Percentiles rank a stretch among this genome's conserved stretches.
Evolutionary conservation across 2,888 invertebrate species (phyloP).

Genomic region (Euplexia lucipara): DNA sequence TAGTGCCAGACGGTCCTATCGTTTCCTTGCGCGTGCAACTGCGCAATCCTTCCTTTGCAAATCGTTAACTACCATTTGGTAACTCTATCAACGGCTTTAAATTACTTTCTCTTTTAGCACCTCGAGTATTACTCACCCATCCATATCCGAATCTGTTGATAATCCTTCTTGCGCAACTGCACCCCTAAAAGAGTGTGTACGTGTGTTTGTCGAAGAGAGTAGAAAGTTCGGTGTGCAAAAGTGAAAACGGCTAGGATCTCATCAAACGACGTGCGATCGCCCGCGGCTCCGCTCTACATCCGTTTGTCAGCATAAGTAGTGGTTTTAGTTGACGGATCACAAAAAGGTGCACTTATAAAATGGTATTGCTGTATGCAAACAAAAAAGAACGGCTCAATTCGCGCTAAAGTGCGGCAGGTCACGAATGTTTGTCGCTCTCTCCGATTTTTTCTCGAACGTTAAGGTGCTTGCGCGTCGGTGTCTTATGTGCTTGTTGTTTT

Average conservation of each 20-base stretch:
- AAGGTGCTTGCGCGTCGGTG: neutral
- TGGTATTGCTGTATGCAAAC: constrained; percentile 36
- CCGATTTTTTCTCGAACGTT: constrained; percentile 5
- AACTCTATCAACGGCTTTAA: constrained; percentile 44
- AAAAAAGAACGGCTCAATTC: constrained; percentile 42
- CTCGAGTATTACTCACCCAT: constrained; percentile 53
- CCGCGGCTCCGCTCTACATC: constrained; percentile 62
- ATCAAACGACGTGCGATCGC: constrained; percentile 56
- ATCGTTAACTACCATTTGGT: constrained; percentile 25
- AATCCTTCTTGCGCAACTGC: constrained; percentile 72
- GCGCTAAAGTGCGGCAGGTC: constrained; percentile 50
- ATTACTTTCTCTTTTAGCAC: constrained; percentile 59
- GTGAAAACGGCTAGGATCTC: constrained; percentile 65
- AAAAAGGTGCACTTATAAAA: constrained; percentile 52
- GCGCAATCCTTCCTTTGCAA: constrained; percentile 15
- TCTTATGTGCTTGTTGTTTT: constrained; percentile 2
- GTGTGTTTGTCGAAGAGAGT: constrained; percentile 76
- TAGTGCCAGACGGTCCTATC: neutral
- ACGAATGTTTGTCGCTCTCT: constrained; percentile 39
- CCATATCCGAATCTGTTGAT: constrained; percentile 54
- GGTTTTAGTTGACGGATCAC: constrained; percentile 48
- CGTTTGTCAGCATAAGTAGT: constrained; percentile 50
- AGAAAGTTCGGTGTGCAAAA: constrained; percentile 78
- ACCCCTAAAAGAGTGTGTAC: constrained; percentile 62
- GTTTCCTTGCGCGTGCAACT: neutral